Base-by-base conservation (phyloP, 2,888 invertebrate genomes). In the Notocelia uddmanniana region DNA sequence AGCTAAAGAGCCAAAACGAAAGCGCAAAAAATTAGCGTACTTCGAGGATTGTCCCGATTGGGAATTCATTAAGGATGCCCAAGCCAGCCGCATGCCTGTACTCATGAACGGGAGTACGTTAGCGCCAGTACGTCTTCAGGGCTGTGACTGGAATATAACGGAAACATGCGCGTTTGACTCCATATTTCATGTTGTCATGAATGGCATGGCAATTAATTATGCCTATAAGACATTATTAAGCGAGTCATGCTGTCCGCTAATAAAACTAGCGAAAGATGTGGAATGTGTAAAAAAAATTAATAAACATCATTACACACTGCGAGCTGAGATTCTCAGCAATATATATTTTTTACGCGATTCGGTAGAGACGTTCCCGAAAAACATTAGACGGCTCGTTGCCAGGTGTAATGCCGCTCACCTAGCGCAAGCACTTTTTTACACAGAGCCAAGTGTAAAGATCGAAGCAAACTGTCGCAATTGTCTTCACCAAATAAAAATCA, bases 1-100 rank as follows among this genome's bases (percentile, higher is more conserved):
- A 13, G 3, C 13, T 13, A 13, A 37, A 13, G 37, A 37, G 13
- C 31, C 31, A 50, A 18, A 26, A 23, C 37, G 0, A 50, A 70
- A 70, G 18, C n/a, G 37, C 1, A 5, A 0, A 13, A 64, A 66
- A n/a, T 50, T 50, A 3, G 59, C 37, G 3, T 64, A n/a, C 9
- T 45, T 52, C 8, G 59, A 64, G 5, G 21, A 70, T n/a, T 63
- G 62, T 41, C 69, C 55, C 3, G 62, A 60, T 41, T 69, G 69
- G 69, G 54, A 62, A 8, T 70, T 54, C 19, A 19, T 66, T 9
- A 70, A 70, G 54, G 21, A 55, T 10, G 19, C 37, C 3, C 37
- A 50, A 18, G 45, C 6, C 11, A 23, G 37, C 13, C 19, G 52
- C 1, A 21, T 64, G 11, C 23, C 66, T 2, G 18, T 70, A 1